Conservation (phyloP, 2,113 vertebrate species). For the Morone saxatilis region DNA sequence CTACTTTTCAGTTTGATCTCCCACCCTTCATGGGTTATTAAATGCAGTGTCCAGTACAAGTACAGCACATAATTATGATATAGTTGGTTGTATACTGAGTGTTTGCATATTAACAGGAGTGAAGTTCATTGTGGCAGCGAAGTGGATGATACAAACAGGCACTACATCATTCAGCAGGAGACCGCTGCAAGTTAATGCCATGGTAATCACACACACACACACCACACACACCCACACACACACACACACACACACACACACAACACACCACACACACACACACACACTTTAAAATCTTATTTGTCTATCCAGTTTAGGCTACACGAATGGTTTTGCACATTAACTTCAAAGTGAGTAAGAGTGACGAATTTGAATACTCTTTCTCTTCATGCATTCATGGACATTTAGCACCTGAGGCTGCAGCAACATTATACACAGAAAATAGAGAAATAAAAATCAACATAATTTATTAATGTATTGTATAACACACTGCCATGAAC, state of each 20-base stretch:
- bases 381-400: background rate
- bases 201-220: constrained; percentile 53
- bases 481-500: background rate
- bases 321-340: background rate
- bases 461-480: no score
- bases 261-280: background rate
- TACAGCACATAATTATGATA: background rate
- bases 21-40: background rate
- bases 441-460: background rate
- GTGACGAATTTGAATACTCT: background rate
- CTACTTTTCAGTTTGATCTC: background rate
- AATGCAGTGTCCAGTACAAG: background rate
- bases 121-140: constrained; percentile 89
- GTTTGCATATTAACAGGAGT: constrained; percentile 80
- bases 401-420: background rate
- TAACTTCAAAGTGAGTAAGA: background rate
- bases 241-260: background rate
- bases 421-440: background rate
- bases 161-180: constrained; percentile 90
- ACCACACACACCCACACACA: background rate
- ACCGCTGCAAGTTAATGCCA: constrained; percentile 91
- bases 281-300: background rate
- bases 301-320: background rate
- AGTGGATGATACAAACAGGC: constrained; percentile 89
- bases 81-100: constrained; percentile 5